These are phyloP conservation scores for Lepidurus packardi DNA, from an alignment of 1,140 invertebrate genomes.

Conservation along the genomic window DNA sequence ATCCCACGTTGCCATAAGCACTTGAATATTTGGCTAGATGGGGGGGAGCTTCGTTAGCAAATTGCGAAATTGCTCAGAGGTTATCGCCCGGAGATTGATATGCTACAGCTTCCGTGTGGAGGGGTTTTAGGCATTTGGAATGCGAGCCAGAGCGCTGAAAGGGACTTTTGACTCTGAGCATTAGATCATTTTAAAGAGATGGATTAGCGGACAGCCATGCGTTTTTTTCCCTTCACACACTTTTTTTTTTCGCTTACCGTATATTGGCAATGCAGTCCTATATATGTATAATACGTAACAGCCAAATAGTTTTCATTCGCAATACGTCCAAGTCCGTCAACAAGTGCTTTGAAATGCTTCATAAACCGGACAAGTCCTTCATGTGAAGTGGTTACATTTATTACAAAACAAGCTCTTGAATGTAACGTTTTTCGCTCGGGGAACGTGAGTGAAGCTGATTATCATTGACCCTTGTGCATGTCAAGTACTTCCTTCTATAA, in stretches of 20 bases:
- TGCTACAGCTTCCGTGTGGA: neutral
- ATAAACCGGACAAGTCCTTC: slow-evolving; percentile 21
- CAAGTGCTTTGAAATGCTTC: slow-evolving; percentile 19
- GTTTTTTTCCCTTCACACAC: neutral
- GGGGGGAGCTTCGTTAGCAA: neutral
- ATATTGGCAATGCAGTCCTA: neutral
- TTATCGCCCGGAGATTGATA: neutral
- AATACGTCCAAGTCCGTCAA: neutral
- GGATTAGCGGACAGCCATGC: slow-evolving; percentile 3
- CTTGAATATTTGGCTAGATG: neutral
- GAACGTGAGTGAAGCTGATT: slow-evolving; percentile 21
- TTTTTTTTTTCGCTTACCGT: neutral
- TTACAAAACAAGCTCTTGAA: slow-evolving; percentile 15
- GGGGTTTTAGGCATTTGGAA: neutral
- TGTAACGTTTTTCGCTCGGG: neutral
- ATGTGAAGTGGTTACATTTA: slow-evolving; percentile 22
- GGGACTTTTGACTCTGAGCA: neutral
- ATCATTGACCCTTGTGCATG: slow-evolving; percentile 19
- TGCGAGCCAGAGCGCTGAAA: neutral
- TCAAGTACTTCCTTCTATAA: slow-evolving; percentile 22
- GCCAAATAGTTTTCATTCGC: neutral
- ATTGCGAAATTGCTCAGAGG: slow-evolving; percentile 7
- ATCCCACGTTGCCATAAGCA: neutral
- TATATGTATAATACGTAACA: neutral
- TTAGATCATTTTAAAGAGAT: slow-evolving; percentile 16